Conservation (phyloP, 1,140 invertebrate genomes). For the Adelges cooleyi region DNA sequence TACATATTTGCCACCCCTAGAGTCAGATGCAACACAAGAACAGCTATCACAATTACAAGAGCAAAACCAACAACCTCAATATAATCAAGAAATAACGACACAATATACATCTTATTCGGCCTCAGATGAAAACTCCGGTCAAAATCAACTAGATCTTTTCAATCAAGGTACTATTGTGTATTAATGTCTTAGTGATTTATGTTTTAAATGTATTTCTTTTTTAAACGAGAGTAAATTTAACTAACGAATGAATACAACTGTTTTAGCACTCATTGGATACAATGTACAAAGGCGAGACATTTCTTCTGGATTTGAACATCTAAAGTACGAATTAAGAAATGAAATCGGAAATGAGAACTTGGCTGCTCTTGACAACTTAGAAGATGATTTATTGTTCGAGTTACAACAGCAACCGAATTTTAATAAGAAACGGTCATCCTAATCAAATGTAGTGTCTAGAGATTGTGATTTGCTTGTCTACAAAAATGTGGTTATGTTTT, state of each 20-base stretch:
- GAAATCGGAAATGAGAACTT: conserved; percentile 10
- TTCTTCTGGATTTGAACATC: neutral
- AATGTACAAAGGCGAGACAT: conserved; percentile 3
- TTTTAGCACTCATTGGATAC: neutral
- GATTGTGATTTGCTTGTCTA: too few relatives aligned
- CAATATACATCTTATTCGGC: neutral
- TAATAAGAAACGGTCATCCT: neutral
- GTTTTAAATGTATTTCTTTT: too few relatives aligned
- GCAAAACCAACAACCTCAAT: neutral
- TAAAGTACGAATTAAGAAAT: conserved; percentile 4
- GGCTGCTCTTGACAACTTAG: conserved; percentile 3
- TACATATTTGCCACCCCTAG: neutral
- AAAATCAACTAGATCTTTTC: neutral
- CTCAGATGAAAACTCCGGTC: neutral
- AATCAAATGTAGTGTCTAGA: too few relatives aligned
- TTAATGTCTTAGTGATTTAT: too few relatives aligned
- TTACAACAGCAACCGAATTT: neutral
- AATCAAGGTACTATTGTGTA: neutral
- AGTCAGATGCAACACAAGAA: neutral
- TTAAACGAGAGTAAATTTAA: too few relatives aligned
- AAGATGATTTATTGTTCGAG: conserved; percentile 33
- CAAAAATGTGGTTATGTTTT: too few relatives aligned
- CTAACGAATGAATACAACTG: too few relatives aligned
- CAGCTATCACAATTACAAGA: neutral
- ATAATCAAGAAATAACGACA: neutral